Evolutionary conservation across 2,113 vertebrate genomes (phyloP), one percentile per base, ranked within the genome.

Genomic region (Lamprologus tigripictilis): DNA sequence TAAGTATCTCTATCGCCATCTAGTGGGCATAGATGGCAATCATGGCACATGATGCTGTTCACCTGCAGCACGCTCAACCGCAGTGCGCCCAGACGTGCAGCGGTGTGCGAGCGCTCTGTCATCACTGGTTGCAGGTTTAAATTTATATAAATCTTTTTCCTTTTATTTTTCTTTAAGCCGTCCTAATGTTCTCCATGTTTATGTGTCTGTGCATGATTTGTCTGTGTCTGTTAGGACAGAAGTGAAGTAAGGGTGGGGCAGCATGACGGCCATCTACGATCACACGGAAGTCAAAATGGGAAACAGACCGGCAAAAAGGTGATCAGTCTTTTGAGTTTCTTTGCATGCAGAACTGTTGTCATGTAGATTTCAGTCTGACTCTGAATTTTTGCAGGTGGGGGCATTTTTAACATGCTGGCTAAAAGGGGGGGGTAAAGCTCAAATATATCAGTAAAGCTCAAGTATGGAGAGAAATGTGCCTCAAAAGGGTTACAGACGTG

Each of bases 221-320:
- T 92, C 57, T 61, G 13, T 90, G 17, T 96, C 90, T 96, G 97
- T 96, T 96, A 98, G 98, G 97, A 97, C 97, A 98, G 97, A 92
- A 97, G 97, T 96, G 97, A 97, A 94, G 97, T 93, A 93, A 95
- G 94, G 73, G 94, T 96, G 93, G 96, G 55, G 26, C 55, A 95
- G 92, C 96, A 42, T 85, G 95, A 94, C 92, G 37, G 47, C 80
- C 63, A 61, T 80, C 87, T 83, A 45, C 92, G 82, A 2, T 9
- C 88, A 57, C 23, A 58, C 0, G 23, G 55, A 58, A 31, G 61
- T 54, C 86, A 80, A 12, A 45, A 76, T 86, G 86, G 23, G 31
- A 84, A 71, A 83, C 68, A 81, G 61, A 26, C 79, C 1, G 45
- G 21, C 55, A 53, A 53, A 57, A 92, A 91, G 92, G 94, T 94